phyloP scores from a whole-genome alignment of 1,140 invertebrate species.

The Procambarus clarkii region DNA sequence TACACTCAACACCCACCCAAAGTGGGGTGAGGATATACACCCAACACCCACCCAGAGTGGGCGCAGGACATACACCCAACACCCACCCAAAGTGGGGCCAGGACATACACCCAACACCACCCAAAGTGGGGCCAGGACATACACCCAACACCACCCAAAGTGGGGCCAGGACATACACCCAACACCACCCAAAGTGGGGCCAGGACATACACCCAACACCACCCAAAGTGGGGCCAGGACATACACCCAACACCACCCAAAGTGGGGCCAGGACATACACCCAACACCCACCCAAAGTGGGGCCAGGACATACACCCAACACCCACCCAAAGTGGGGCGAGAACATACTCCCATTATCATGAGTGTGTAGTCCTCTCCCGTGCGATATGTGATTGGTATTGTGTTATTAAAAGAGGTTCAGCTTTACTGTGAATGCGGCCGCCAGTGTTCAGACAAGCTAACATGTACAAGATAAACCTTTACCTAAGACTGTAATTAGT shows the following conservation, averaged over 20 bases:
- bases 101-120: not conserved
- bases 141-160: not conserved
- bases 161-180: not conserved
- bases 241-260: not conserved
- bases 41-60: not conserved
- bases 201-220: not conserved
- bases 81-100: no score
- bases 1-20: no score
- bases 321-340: not conserved
- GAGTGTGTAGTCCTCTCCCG: not conserved
- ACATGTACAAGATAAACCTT: not conserved
- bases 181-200: not conserved
- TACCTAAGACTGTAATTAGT: slow-evolving; percentile 1
- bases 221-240: not conserved
- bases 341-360: not conserved
- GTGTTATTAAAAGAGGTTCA: not conserved
- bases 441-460: slow-evolving; percentile 6
- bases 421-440: not conserved
- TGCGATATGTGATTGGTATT: not conserved
- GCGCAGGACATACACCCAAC: not conserved
- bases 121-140: not conserved
- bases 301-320: not conserved
- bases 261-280: not conserved
- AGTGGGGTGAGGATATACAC: not conserved
- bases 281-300: no score